Percentiles rank a stretch among this genome's conserved stretches.
Conservation (phyloP, 2,113 vertebrate genomes). For the Myrmecophaga tridactyla region DNA sequence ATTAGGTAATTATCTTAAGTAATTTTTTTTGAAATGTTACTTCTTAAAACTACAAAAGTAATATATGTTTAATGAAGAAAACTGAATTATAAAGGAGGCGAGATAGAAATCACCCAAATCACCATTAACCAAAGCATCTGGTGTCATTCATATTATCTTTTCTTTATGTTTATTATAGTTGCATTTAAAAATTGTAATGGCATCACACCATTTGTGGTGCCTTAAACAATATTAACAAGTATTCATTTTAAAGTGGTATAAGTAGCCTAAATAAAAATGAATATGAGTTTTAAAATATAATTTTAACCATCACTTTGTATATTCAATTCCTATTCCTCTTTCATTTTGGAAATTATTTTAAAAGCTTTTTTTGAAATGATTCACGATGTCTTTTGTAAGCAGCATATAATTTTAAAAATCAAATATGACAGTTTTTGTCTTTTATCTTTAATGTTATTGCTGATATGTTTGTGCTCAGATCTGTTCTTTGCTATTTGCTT, state of each 20-base stretch:
- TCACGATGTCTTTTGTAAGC: background rate
- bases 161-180: background rate
- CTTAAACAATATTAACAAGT: background rate
- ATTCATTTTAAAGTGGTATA: slow-evolving; percentile 34
- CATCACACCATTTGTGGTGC: background rate
- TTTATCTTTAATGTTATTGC: background rate
- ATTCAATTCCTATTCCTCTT: background rate
- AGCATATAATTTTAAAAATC: background rate
- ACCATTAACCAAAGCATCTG: background rate
- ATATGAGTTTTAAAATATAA: background rate
- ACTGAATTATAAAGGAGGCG: background rate
- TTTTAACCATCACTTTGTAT: background rate
- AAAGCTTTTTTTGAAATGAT: background rate
- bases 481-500: background rate
- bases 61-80: background rate
- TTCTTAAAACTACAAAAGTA: slow-evolving; percentile 32
- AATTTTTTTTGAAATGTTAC: background rate
- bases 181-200: slow-evolving; percentile 1
- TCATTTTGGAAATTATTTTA: background rate
- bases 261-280: background rate
- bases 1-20: background rate
- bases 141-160: background rate
- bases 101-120: background rate
- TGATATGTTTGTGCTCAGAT: background rate
- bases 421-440: background rate